Conservation (phyloP, 1,140 invertebrate genomes). For the Teleogryllus occipitalis region DNA sequence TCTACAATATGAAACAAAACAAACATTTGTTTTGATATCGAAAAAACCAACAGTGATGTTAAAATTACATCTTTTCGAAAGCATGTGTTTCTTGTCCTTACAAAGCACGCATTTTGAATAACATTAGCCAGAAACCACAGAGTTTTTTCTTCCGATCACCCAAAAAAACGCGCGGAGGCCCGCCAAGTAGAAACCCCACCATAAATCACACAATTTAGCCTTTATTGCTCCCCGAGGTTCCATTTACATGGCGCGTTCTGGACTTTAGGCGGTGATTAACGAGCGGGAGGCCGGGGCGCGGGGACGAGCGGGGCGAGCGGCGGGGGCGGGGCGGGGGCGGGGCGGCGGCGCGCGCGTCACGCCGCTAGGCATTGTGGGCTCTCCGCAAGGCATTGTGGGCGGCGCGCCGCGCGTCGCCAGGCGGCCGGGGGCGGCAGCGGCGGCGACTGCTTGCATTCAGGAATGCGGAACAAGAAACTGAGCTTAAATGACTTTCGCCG, state of each 20-base stretch:
- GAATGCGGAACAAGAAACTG: not conserved
- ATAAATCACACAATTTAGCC: constrained; percentile 1
- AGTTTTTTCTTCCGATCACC: not conserved
- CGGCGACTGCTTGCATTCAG: not conserved
- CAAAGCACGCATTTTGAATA: not conserved
- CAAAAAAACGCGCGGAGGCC: not conserved
- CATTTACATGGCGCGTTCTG: not conserved
- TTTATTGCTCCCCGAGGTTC: not conserved
- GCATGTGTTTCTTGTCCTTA: too few relatives aligned
- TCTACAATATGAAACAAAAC: too few relatives aligned
- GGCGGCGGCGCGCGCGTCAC: too few relatives aligned
- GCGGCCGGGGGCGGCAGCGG: too few relatives aligned
- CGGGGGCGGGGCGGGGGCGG: too few relatives aligned
- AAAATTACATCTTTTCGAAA: too few relatives aligned
- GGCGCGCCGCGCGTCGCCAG: too few relatives aligned
- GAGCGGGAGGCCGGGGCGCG: not conserved
- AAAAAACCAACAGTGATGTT: too few relatives aligned
- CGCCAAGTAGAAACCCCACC: not conserved
- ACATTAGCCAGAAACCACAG: not conserved
- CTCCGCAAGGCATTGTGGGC: not conserved
- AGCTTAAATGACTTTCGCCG: not conserved
- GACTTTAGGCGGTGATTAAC: not conserved
- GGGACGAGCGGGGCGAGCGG: not conserved
- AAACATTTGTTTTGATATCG: too few relatives aligned
- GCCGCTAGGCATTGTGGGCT: too few relatives aligned